Base-by-base conservation (phyloP, 2,888 invertebrate genomes). In the Subacronicta megacephala region DNA sequence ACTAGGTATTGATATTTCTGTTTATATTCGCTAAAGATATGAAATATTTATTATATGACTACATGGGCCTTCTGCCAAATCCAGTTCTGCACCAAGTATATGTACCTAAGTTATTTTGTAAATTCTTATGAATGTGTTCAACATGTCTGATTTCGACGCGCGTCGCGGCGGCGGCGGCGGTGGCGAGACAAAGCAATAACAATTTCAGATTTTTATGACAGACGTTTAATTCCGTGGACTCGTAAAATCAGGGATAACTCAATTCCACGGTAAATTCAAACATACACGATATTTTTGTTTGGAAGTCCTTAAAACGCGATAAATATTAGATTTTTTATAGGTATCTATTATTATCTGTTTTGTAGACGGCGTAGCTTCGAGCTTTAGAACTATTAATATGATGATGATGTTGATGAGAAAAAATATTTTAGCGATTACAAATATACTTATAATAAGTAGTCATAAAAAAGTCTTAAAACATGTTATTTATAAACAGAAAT, bases 61-160 rank as follows among this genome's bases (percentile, higher is more conserved):
- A 81, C 74, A 75, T 84, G 86, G 89, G 89, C 84, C 68, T 51
- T 72, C 62, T 88, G 90, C 90, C 90, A 90, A 88, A 82, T 84
- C 76, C 76, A 85, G 81, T 81, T 85, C 75, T 86, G 81, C 82
- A 85, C 80, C 80, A 82, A 83, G 80, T 83, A 80, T 66, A 76
- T 73, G 72, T 77, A n/a, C n/a, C n/a, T n/a, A 70, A 69, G 65
- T 73, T 74, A 75, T 65, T 85, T 75, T 71, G 78, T 82, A 81
- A 85, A 84, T 84, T 83, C 82, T 80, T 77, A 78, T 74, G 77
- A 88, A 88, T 85, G 78, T 83, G 75, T 83, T 83, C 78, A 84
- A 75, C 62, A 77, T 83, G 82, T 79, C 72, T 79, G 80, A 72
- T 72, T 65, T 69, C 65, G 68, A 71, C 77, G 77, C 75, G 75